Evolutionary conservation across 2,888 invertebrate species (phyloP).

Genomic region (Diploptera punctata): DNA sequence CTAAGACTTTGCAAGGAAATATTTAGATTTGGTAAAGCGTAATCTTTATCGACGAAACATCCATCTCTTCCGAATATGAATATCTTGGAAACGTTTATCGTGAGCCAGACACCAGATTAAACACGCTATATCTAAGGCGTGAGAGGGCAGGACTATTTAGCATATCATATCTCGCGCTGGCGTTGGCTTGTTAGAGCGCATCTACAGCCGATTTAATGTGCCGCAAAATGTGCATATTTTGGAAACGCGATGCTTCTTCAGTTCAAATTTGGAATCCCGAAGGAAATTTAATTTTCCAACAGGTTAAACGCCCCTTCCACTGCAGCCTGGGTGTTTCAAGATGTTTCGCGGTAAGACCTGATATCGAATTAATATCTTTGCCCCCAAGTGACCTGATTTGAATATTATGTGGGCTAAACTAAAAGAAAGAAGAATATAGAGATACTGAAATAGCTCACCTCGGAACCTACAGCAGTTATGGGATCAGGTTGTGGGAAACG

Average conservation of each 20-base stretch:
- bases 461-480: no score
- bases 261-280: not conserved
- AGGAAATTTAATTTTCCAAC: not conserved
- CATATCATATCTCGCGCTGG: no score
- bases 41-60: not conserved
- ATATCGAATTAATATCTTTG: no score
- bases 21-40: not conserved
- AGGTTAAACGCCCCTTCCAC: not conserved
- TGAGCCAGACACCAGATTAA: not conserved
- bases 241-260: not conserved
- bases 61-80: no score
- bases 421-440: not conserved
- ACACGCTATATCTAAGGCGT: not conserved
- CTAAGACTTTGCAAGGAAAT: not conserved
- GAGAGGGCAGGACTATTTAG: not conserved
- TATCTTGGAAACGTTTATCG: not conserved
- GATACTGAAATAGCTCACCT: no score
- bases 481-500: no score
- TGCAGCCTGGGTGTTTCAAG: not conserved
- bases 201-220: not conserved
- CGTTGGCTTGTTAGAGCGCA: no score
- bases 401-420: not conserved
- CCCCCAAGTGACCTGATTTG: no score
- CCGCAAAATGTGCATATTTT: not conserved
- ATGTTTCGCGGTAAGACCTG: not conserved